Evolutionary conservation across 2,797 vertebrate genomes (phyloP).

Genomic region (Fratercula arctica): DNA sequence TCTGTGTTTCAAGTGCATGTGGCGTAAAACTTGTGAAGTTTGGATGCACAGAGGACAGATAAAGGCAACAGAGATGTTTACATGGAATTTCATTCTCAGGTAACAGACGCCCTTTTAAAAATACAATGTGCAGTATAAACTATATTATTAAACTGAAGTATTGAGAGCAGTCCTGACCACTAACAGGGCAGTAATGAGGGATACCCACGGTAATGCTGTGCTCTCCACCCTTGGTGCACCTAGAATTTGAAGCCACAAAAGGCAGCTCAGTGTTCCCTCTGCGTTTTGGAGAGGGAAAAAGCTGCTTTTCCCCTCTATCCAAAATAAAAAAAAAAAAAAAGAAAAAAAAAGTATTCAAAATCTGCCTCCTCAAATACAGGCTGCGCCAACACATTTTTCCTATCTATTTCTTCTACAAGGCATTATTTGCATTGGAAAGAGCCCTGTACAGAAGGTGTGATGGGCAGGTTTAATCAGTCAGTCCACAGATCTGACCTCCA

Average conservation of each 20-base stretch:
- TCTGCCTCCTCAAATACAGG: neutral
- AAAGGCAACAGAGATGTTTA: neutral
- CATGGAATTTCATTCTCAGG: neutral
- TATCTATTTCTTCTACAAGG: neutral
- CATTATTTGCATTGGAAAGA: neutral
- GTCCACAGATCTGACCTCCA: neutral
- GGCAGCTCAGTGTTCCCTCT: neutral
- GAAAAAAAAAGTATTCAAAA: neutral
- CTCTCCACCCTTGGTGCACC: neutral
- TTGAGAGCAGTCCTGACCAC: neutral
- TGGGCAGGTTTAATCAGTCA: conserved; percentile 40
- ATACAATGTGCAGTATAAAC: neutral
- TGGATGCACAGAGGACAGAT: neutral
- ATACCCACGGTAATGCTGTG: neutral
- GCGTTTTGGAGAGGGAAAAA: neutral
- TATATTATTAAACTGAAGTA: neutral
- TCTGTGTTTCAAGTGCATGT: neutral
- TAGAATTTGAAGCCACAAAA: neutral
- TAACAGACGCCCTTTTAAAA: neutral
- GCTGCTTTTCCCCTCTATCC: neutral
- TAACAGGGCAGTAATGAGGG: neutral
- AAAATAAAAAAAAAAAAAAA: neutral
- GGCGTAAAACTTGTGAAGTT: neutral
- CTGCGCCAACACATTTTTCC: neutral
- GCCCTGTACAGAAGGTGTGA: neutral